Base-by-base conservation (phyloP, 2,888 invertebrate species). In the Acrobasis consociella region DNA sequence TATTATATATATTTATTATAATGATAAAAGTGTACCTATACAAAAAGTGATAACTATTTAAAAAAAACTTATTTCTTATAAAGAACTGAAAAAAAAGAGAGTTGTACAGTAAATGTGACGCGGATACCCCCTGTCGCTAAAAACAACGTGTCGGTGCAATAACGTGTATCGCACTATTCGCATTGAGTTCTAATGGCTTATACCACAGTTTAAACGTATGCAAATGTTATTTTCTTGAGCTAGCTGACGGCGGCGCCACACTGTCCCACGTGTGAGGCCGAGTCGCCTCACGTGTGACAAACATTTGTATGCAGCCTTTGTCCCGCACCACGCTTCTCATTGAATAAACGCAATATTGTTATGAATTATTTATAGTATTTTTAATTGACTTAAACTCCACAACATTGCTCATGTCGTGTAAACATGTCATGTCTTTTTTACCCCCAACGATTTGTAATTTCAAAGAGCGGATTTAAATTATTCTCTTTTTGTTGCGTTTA, bases 291-390 rank as follows among this genome's bases (percentile, higher is more conserved):
- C 77, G 77, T 78, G 76, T 81, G 72, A 75, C 74, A 72, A 68
- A 75, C 72, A 86, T 86, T 87, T 83, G 82, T 87, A 88, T 87
- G 82, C 87, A 79, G 76, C 66, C 75, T 69, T 69, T 66, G 76
- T 76, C 66, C 70, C 75, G 46, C 42, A 55, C 31, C 13, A 49
- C 49, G 38, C 76, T 75, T 76, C 78, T 80, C 80, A 80, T 84
- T 81, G 78, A 83, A 83, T 84, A 79, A 80, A 84, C 46, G 81
- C 80, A 76, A 76, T 80, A 80, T 77, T 76, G 74, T 68, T 75
- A 85, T 86, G 83, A 83, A 86, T 86, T 83, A 86, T 85, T 78
- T 80, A 84, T 85, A 68, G 64, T 59, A 76, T 80, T 82, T 78
- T 81, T 85, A 85, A 86, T 84, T 82, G 81, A 81, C 74, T 78